Evolutionary conservation across 2,113 vertebrate genomes (phyloP), one percentile per base, ranked within the genome.

Genomic region (Pyrgilauda ruficollis): DNA sequence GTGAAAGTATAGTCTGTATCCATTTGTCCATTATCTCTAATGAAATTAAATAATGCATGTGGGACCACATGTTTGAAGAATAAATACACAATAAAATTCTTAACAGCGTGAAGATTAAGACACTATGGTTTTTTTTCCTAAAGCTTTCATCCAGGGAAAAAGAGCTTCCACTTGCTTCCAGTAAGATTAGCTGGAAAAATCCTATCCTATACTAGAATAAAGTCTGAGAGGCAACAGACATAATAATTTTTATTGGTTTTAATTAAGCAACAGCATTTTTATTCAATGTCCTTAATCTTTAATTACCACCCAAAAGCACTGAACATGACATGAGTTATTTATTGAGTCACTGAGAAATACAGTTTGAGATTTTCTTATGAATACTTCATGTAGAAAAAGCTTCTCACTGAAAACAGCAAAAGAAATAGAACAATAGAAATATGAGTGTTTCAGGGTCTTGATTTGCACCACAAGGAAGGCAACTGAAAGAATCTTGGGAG

Each of bases 21-120:
- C 96, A 85, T 97, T 95, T 97, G 61, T 75, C 73, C 66, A 81
- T 97, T 97, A 94, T 86, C 72, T 52, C 73, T 94, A 97, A 94
- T 95, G 70, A 96, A 97, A 93, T 96, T 92, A 97, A 97, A 95
- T 94, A 95, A 95, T 93, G 76, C 94, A 88, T 89, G 66, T 86
- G 92, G 84, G 56, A 91, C 41, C 63, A 31, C 20, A 86, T 2
- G 16, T 94, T 86, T 68, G 76, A 96, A 96, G 89, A 94, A 97
- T 93, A 97, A 97, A 97, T 88, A 80, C 89, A 86, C 66, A 94
- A 91, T 96, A 80, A 70, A 96, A 92, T 94, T 88, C 73, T 90
- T 97, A 94, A 94, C 46, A 73, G 76, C 86, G 35, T 87, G 76
- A 93, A 93, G 94, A 96, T 96, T 94, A 92, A 79, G 59, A 72